Conservation (phyloP, 2,888 invertebrate genomes). For the Drosophila gaucha region DNA sequence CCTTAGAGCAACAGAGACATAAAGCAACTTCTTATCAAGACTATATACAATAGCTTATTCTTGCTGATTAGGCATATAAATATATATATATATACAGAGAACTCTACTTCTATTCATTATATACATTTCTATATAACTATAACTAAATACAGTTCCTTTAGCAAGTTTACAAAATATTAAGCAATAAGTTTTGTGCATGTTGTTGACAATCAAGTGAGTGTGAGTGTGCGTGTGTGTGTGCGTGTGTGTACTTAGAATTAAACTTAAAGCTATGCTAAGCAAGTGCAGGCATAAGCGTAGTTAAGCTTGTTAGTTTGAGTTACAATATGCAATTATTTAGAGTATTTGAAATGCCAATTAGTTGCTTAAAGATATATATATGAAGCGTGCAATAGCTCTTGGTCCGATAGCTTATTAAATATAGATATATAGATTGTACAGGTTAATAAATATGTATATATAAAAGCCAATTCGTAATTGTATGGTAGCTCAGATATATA, state of each 20-base stretch:
- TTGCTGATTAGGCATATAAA: neutral
- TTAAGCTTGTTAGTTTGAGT: too few species aligned
- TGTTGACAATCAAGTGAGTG: slow-evolving; percentile 13
- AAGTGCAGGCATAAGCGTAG: neutral
- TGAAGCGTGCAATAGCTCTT: too few species aligned
- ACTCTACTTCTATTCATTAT: neutral
- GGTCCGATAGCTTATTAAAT: neutral
- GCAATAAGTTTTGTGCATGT: slow-evolving; percentile 14
- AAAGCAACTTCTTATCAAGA: slow-evolving; percentile 4
- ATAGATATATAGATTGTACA: neutral
- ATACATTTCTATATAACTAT: neutral
- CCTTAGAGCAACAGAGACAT: neutral
- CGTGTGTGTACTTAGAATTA: slow-evolving; percentile 2
- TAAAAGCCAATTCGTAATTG: neutral
- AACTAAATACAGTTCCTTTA: neutral
- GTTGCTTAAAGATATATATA: neutral
- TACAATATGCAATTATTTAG: too few species aligned
- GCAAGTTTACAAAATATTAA: neutral
- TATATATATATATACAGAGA: neutral
- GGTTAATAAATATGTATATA: neutral
- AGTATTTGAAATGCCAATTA: too few species aligned
- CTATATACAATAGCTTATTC: too few species aligned
- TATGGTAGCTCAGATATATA: too few species aligned
- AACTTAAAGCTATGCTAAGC: neutral
- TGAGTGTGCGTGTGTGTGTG: slow-evolving; percentile 1